These are phyloP conservation scores for Passer domesticus DNA, from an alignment of 2,113 vertebrate genomes.

Conservation along the genomic window DNA sequence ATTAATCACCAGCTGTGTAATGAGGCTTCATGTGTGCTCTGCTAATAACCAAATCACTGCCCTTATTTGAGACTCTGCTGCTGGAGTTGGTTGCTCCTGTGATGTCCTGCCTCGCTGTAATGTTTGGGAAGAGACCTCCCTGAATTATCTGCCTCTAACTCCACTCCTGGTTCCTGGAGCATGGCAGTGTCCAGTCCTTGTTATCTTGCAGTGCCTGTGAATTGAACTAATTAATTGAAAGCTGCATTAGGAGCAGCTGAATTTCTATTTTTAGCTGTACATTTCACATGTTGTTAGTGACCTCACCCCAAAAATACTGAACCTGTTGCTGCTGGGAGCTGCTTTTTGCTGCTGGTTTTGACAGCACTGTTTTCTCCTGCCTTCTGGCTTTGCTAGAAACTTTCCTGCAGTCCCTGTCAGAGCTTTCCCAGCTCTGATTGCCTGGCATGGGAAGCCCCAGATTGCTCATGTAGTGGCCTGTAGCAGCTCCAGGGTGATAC, in stretches of 20 bases:
- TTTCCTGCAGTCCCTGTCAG: not conserved
- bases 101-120: not conserved
- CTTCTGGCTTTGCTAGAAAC: not conserved
- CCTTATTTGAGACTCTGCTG: not conserved
- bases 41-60: not conserved
- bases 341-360: not conserved
- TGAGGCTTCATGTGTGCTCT: slow-evolving; percentile 24
- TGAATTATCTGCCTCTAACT: not conserved
- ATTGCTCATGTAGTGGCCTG: not conserved
- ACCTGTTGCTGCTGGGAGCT: not conserved
- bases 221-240: not conserved
- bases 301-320: not conserved
- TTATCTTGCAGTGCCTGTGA: not conserved
- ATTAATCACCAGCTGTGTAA: slow-evolving; percentile 59
- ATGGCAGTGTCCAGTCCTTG: not conserved
- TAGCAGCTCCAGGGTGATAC: not conserved
- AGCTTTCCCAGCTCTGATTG: not conserved
- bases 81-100: not conserved
- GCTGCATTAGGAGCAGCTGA: not conserved
- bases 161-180: not conserved
- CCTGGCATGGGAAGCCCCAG: not conserved
- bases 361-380: not conserved
- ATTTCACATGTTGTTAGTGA: not conserved
- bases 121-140: not conserved
- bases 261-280: not conserved